Conservation (phyloP, 2,888 invertebrate species). For the Minunthozetes semirufus region DNA sequence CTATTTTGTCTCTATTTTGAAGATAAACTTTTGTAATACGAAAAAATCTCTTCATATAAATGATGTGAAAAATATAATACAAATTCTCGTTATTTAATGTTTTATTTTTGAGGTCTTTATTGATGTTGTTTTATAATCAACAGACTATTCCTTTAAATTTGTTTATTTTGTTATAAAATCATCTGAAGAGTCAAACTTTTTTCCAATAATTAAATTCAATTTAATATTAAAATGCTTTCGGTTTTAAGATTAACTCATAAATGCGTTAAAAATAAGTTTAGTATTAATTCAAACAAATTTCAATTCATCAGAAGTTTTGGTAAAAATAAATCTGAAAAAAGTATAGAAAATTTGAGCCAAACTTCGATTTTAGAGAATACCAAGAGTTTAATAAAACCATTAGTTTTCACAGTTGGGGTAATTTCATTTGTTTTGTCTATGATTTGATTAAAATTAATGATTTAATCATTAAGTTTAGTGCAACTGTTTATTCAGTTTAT, state of each 20-base stretch:
- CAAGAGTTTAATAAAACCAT: conserved; percentile 38
- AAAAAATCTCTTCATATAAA: not conserved
- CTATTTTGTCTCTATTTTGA: too few relatives aligned
- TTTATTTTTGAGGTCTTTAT: not conserved
- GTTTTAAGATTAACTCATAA: not conserved
- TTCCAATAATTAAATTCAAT: not conserved
- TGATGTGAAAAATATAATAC: conserved; percentile 17
- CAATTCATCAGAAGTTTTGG: not conserved
- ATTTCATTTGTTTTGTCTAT: conserved; percentile 19
- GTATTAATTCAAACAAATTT: not conserved
- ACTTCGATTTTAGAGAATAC: not conserved
- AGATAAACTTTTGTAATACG: conserved; percentile 21
- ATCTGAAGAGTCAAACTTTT: too few relatives aligned
- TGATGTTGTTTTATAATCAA: conserved; percentile 22
- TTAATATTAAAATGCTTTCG: not conserved
- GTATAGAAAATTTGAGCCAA: not conserved
- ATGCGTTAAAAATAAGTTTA: not conserved
- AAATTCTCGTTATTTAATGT: conserved; percentile 20
- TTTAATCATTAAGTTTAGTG: conserved; percentile 55
- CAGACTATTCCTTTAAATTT: too few relatives aligned
- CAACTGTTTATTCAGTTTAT: conserved; percentile 65
- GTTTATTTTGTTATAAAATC: too few relatives aligned
- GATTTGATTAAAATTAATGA: not conserved
- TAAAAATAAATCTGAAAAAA: not conserved
- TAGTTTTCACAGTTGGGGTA: conserved; percentile 41